Evolutionary conservation across 1,140 invertebrate species (phyloP), one percentile per base, ranked within the genome.

Genomic region (Ostrea denselamellosa): DNA sequence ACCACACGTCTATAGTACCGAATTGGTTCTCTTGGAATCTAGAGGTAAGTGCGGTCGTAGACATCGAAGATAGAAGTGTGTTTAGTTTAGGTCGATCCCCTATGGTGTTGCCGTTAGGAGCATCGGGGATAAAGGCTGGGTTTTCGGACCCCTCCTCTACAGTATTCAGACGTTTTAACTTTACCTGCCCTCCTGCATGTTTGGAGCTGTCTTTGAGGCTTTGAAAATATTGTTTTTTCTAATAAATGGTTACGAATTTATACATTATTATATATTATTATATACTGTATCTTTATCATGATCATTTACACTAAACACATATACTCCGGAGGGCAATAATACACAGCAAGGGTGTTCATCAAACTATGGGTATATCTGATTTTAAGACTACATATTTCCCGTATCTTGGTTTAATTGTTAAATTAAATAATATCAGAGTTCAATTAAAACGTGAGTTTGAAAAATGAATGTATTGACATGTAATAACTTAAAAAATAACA

Each of bases 1-100:
- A 99, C 97, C 98, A 99, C 22, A 99, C 98, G 94, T 99, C 98
- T 88, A 99, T 97, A 0, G 96, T 97, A 17, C 98, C 97, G 81
- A 89, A 89, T 44, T 95, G 92, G 85, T 94, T 95, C 9, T 92
- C 83, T 83, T 95, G 94, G 92, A 98, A 98, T 85, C 97, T 53
- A 5, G 52, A 44, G 9, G 81, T 22, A 14, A 71, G 22, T n/a
- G 53, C 10, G 19, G 65, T 34, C 5, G 34, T 44, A 44, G 62
- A 81, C n/a, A 62, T 19, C 4, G 87, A 77, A 19, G 62, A 62
- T 71, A 83, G 5, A 0, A 71, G 22, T 9, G 53, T 68, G 34
- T 51, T 71, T n/a, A 82, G 53, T 25, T 17, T 56, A 3, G 53
- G 87, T 25, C 51, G 9, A 19, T 28, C 19, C 17, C 14, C 83